A percentile compares a stretch with the other conserved stretches of the same genome.
phyloP scores from a whole-genome alignment of 2,797 vertebrate genomes.

The Halcyon badia region DNA sequence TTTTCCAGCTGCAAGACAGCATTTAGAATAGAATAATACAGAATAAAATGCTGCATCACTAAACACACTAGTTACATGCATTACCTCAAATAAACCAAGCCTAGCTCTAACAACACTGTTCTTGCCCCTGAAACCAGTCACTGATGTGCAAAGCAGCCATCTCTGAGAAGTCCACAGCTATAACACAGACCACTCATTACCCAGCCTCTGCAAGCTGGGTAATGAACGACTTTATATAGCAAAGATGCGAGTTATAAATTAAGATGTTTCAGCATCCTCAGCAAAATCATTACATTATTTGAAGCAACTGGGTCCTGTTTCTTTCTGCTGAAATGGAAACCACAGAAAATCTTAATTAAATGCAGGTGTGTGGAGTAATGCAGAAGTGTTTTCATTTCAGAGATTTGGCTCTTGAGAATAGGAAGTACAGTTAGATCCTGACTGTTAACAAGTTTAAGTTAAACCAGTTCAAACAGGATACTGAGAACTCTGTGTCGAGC shows the following conservation, averaged over 20 bases:
- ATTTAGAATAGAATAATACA: neutral
- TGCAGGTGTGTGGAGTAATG: neutral
- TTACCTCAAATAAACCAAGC: neutral
- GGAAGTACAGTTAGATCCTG: neutral
- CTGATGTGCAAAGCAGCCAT: neutral
- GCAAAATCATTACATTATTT: neutral
- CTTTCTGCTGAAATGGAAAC: slow-evolving; percentile 5
- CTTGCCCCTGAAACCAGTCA: neutral
- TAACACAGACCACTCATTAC: neutral
- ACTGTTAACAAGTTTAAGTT: neutral
- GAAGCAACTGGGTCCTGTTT: neutral
- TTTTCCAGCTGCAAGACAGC: neutral
- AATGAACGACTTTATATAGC: neutral
- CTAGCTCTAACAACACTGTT: neutral
- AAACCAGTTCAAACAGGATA: neutral
- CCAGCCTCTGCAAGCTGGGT: neutral
- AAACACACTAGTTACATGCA: neutral
- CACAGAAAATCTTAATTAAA: slow-evolving; percentile 4
- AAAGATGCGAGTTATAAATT: neutral
- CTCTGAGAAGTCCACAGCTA: neutral
- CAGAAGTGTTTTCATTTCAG: neutral
- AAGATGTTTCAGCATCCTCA: neutral
- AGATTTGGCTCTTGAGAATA: neutral
- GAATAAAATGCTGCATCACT: neutral
- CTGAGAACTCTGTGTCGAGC: neutral